Evolutionary conservation across 2,888 invertebrate species (phyloP).

Genomic region (Papilio demoleus): DNA sequence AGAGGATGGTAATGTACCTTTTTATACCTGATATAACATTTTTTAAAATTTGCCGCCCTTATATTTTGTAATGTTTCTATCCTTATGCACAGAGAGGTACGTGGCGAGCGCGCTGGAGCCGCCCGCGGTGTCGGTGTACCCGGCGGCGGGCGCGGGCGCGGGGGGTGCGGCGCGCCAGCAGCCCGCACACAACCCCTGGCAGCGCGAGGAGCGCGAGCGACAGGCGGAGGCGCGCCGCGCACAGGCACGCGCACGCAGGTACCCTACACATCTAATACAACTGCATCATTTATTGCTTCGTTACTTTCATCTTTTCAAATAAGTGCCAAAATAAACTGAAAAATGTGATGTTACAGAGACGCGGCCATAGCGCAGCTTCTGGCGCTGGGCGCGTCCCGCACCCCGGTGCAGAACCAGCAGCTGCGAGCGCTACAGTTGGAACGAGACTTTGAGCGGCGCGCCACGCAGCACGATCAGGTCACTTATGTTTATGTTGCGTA

Average conservation of each 20-base stretch:
- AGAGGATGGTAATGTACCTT: constrained; percentile 54
- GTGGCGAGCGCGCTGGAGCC: constrained; percentile 89
- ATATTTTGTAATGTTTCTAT: no score
- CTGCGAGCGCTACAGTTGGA: constrained; percentile 95
- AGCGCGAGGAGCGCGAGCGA: constrained; percentile 95
- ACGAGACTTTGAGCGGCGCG: constrained; percentile 95
- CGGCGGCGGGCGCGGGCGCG: constrained; percentile 46
- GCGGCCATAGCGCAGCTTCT: constrained; percentile 93
- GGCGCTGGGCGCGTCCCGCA: constrained; percentile 84
- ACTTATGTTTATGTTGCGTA: not conserved
- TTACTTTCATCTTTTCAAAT: not conserved
- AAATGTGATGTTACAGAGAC: constrained; percentile 85
- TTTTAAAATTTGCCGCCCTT: no score
- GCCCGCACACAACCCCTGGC: constrained; percentile 92
- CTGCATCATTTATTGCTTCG: not conserved
- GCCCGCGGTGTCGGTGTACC: constrained; percentile 88
- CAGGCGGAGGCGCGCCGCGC: constrained; percentile 71
- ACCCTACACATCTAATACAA: not conserved
- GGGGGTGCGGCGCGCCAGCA: constrained; percentile 52
- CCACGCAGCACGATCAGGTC: constrained; percentile 86
- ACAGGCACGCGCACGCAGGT: constrained; percentile 62
- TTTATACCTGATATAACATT: no score
- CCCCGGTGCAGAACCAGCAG: constrained; percentile 93
- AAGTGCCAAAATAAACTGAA: not conserved
- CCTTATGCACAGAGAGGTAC: constrained; percentile 76